Evolutionary conservation across 1,140 invertebrate genomes (phyloP).

Genomic region (Grapholita molesta): DNA sequence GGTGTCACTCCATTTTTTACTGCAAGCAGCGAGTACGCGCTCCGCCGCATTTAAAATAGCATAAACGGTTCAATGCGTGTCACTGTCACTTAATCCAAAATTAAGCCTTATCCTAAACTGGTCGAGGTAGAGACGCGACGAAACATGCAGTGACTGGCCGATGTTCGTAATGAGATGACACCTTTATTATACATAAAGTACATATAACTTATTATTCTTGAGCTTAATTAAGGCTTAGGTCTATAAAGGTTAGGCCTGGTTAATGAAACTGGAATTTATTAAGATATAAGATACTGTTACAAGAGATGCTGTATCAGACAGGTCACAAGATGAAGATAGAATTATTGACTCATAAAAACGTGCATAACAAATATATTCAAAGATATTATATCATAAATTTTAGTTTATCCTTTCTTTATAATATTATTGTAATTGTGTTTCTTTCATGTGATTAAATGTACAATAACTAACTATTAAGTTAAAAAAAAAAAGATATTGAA

Average conservation of each 20-base stretch:
- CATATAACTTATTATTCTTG: not conserved
- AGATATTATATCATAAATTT: not conserved
- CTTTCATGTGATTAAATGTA: too few relatives aligned
- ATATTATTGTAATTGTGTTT: not conserved
- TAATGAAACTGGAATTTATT: not conserved
- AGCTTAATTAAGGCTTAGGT: slow-evolving; percentile 3
- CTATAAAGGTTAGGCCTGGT: not conserved
- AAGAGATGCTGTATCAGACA: not conserved
- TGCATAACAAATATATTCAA: not conserved
- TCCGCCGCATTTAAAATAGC: too few relatives aligned
- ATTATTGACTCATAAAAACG: not conserved
- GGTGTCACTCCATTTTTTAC: too few relatives aligned
- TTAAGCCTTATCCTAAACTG: too few relatives aligned
- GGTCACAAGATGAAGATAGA: not conserved
- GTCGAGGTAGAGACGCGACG: too few relatives aligned
- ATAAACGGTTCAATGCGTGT: too few relatives aligned
- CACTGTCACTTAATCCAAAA: too few relatives aligned
- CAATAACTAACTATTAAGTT: too few relatives aligned
- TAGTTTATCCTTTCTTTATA: not conserved
- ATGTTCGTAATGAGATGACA: too few relatives aligned
- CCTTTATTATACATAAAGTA: not conserved
- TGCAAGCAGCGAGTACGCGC: too few relatives aligned
- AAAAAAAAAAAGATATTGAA: too few relatives aligned
- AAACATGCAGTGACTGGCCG: too few relatives aligned
- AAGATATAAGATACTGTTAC: not conserved